A percentile compares a stretch with the other conserved stretches of the same genome.
Conservation (phyloP, 2,113 vertebrate species). For the Channa argus region DNA sequence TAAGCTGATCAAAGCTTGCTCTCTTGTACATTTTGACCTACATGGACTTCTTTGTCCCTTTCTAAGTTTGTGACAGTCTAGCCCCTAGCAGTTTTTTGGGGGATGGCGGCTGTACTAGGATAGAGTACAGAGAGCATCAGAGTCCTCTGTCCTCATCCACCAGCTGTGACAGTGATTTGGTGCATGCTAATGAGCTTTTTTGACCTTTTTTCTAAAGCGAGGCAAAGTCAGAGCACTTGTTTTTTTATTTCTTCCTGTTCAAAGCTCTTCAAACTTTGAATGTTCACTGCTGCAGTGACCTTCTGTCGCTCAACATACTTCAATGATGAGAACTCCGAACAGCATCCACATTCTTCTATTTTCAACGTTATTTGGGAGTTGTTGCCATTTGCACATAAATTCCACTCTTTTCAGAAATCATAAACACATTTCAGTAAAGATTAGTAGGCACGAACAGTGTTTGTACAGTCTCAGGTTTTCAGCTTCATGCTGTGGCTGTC, state of each 20-base stretch:
- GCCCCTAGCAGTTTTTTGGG: conserved; percentile 21
- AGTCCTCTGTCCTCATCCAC: conserved; percentile 32
- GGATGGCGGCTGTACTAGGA: conserved; percentile 9
- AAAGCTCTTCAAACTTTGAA: not conserved
- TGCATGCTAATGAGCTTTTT: conserved; percentile 36
- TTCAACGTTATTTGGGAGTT: too few relatives aligned
- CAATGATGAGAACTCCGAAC: not conserved
- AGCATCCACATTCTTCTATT: not conserved
- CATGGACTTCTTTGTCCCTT: conserved; percentile 5
- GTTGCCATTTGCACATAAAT: too few relatives aligned
- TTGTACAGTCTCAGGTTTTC: too few relatives aligned
- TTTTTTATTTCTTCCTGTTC: not conserved
- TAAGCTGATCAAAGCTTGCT: conserved; percentile 15
- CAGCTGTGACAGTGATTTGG: conserved; percentile 16
- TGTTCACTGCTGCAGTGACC: not conserved
- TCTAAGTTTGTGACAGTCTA: conserved; percentile 10
- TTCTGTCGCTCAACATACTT: not conserved
- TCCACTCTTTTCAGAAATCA: too few relatives aligned
- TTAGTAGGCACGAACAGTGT: too few relatives aligned
- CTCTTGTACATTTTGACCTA: conserved; percentile 31
- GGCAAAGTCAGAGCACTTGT: not conserved
- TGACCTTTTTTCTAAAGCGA: conserved; percentile 1
- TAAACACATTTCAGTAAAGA: too few relatives aligned
- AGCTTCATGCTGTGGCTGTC: too few relatives aligned
- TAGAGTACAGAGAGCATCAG: conserved; percentile 44